Evolutionary conservation across 2,797 vertebrate species (phyloP), one percentile per base, ranked within the genome.

Genomic region (Bovichtus diacanthus): DNA sequence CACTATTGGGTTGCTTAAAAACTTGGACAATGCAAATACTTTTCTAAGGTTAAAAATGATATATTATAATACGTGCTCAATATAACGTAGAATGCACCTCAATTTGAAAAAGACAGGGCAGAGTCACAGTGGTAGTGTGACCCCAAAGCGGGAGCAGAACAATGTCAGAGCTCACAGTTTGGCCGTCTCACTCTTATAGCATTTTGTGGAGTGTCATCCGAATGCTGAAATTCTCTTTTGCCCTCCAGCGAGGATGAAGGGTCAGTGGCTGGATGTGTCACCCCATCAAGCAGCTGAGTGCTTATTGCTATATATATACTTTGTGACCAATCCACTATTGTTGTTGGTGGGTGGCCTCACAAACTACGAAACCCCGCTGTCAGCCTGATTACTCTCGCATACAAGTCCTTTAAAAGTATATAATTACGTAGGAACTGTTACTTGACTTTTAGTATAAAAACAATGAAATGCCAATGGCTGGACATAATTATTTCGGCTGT

Each of bases 171-270:
- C 38, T 16, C 16, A 67, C 6, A 60, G 21, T 44, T 18, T 23
- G 41, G 9, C 15, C 0, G 2, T 5, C 21, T 70, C 13, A 46
- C 31, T 69, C 31, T 36, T 3, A 12, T 11, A 59, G 43, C 43
- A 29, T 31, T 78, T 63, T 60, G 54, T 81, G 63, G 79, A 3
- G 29, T 69, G 65, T 77, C 59, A 79, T 79, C 10, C 1, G 1
- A 59, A 69, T 50, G 34, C 27, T 44, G 21, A 44, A 69, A 49
- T 54, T 47, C 29, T 38, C 2, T 49, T 72, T 67, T 38, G 36
- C 50, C 77, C 51, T 65, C 7, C n/a, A 46, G 76, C 44, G 15
- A 23, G 13, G 58, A 39, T 66, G 43, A 82, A 62, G 19, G 56
- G 54, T 72, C 70, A 47, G 27, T 18, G 16, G 36, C 56, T 60